Evolutionary conservation across 2,888 invertebrate species (phyloP).

Genomic region (Mayetiola destructor): DNA sequence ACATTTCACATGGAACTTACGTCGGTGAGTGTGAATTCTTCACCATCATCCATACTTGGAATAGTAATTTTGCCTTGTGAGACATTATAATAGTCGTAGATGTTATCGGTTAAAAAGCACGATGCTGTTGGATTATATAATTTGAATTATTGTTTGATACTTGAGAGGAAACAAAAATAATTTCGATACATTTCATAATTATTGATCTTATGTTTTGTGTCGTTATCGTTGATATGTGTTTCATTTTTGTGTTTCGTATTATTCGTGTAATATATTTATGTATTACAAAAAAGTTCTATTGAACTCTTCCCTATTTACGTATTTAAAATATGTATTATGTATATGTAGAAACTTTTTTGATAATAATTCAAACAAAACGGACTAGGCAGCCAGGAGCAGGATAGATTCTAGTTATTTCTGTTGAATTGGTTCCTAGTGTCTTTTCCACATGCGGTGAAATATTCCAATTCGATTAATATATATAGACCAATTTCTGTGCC

Average conservation of each 20-base stretch:
- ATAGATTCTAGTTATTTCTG: constrained; percentile 19
- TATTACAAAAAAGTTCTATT: background rate
- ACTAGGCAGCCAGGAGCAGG: constrained; percentile 30
- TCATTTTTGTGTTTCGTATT: background rate
- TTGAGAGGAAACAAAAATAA: background rate
- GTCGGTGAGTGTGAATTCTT: constrained; percentile 78
- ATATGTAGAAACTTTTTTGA: background rate
- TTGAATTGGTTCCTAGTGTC: constrained; percentile 17
- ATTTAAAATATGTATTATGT: background rate
- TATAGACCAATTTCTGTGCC: background rate
- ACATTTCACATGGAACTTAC: constrained; percentile 53
- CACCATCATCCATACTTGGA: constrained; percentile 88
- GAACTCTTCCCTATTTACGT: background rate
- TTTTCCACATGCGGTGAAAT: background rate
- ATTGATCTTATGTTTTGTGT: background rate
- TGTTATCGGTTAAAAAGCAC: constrained; percentile 71
- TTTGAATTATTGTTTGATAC: constrained; percentile 24
- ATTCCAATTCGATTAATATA: background rate
- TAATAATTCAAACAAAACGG: background rate
- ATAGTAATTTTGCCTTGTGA: constrained; percentile 94
- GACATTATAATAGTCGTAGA: constrained; percentile 86
- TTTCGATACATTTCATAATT: background rate
- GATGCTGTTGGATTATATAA: constrained; percentile 41
- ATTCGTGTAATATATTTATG: background rate
- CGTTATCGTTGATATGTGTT: background rate